phyloP scores from a whole-genome alignment of 1,140 invertebrate species.

The Adelges cooleyi region DNA sequence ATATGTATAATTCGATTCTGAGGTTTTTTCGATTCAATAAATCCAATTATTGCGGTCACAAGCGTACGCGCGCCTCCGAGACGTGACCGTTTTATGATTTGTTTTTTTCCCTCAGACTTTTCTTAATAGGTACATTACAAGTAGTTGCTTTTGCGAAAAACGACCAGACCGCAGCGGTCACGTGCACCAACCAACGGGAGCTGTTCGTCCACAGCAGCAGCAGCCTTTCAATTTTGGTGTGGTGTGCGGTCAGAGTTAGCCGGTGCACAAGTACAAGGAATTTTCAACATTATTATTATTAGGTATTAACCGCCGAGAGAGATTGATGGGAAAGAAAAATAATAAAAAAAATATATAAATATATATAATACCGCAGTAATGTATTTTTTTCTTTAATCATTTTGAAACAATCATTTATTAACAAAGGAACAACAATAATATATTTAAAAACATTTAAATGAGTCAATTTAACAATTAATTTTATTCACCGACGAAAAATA shows the following conservation, averaged over 20 bases:
- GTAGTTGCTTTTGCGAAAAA: background rate
- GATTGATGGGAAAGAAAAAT: no score
- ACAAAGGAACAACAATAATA: slow-evolving; percentile 28
- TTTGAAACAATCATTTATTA: slow-evolving; percentile 26
- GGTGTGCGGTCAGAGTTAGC: no score
- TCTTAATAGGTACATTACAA: no score
- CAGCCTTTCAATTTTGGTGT: no score
- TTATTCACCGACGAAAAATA: slow-evolving; percentile 26
- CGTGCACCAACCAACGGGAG: background rate
- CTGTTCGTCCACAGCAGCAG: no score
- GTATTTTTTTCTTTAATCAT: slow-evolving; percentile 17
- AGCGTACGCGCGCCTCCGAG: background rate
- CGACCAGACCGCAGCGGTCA: background rate
- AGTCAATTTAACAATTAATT: slow-evolving; percentile 27
- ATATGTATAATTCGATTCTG: slow-evolving; percentile 22
- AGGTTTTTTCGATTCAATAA: slow-evolving; percentile 18
- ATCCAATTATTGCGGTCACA: slow-evolving; percentile 4
- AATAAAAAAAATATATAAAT: background rate
- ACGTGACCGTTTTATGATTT: no score
- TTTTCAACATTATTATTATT: no score
- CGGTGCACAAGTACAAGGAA: no score
- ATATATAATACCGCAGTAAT: background rate
- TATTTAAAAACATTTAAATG: slow-evolving; percentile 24
- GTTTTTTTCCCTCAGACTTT: no score
- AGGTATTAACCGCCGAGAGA: no score